Base-by-base conservation (phyloP, 2,797 vertebrate genomes). In the Myoxocephalus aenaeus region DNA sequence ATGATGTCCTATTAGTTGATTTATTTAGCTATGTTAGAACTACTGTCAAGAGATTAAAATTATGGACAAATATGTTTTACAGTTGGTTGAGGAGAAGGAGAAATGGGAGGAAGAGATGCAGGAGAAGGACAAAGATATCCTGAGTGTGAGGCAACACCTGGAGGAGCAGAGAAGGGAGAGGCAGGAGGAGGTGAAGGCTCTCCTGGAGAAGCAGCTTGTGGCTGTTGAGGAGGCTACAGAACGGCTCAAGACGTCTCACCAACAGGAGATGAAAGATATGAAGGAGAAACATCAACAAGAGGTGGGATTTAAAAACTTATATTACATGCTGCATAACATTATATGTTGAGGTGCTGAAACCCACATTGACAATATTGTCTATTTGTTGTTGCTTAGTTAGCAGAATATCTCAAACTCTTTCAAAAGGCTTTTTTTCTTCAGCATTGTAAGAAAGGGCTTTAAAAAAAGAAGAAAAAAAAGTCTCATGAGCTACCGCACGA, bases 21-120 rank as follows among this genome's bases (percentile, higher is more conserved):
- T 48, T 32, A 9, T 42, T 66, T 69, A 44, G 10, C 22, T 48
- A 15, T 4, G 3, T 66, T 64, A 38, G 10, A 32, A 11, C 9
- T 14, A 0, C 6, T 65, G 10, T 22, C 2, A 10, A 46, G 12
- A 17, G 18, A 50, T 44, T 77, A 58, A 78, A 9, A 20, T 56
- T 2, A 38, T 57, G 2, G 42, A 25, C 7, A 36, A 44, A 63
- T 0, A 4, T 81, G 25, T 44, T 57, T 57, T 77, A 34, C 76
- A 94, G 91, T 79, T 96, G 46, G 75, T 75, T 50, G 88, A 93
- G 67, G 93, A 91, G 74, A 92, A 85, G 77, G 94, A 95, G 80
- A 94, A 95, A 70, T 95, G 94, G 84, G 93, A 93, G 68, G 82
- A 86, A 4, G 95, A 96, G 89, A 90, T 82, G 20, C 87, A 82